Evolutionary conservation across 2,113 vertebrate species (phyloP).

Genomic region (Labeo catla): DNA sequence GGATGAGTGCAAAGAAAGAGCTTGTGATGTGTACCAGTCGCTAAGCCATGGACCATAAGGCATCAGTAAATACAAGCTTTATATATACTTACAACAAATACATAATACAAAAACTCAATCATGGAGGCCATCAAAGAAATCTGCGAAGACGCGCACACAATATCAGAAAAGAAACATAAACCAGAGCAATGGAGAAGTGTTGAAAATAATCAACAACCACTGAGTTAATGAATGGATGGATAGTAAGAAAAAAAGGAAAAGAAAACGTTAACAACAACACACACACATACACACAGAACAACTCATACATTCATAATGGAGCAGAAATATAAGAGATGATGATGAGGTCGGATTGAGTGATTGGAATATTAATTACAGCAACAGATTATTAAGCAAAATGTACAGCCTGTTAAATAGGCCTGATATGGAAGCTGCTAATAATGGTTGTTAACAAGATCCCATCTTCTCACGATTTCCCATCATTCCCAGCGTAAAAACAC

Average conservation of each 20-base stretch:
- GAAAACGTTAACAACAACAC: conserved; percentile 53
- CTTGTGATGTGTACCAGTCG: conserved; percentile 76
- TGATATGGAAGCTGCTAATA: conserved; percentile 70
- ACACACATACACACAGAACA: conserved; percentile 63
- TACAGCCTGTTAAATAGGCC: conserved; percentile 75
- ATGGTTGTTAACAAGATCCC: conserved; percentile 27
- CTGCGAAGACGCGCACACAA: conserved; percentile 70
- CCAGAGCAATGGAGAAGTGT: conserved; percentile 51
- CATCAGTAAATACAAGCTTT: conserved; percentile 80
- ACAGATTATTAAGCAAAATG: conserved; percentile 70
- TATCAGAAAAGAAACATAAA: conserved; percentile 65
- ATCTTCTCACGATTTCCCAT: conserved; percentile 11
- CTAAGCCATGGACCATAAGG: conserved; percentile 79
- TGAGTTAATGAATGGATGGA: conserved; percentile 47
- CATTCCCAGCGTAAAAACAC: conserved; percentile 37
- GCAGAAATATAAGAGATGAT: conserved; percentile 52
- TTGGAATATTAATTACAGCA: conserved; percentile 68
- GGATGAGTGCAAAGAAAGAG: conserved; percentile 81
- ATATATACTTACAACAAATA: conserved; percentile 67
- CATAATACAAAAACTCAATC: conserved; percentile 75
- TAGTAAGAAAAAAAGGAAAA: conserved; percentile 56
- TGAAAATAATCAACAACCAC: conserved; percentile 34
- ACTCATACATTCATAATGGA: conserved; percentile 73
- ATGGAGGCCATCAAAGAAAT: conserved; percentile 69
- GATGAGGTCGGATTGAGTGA: conserved; percentile 49